Evolutionary conservation across 2,888 invertebrate species (phyloP).

Genomic region (Perdita meconis): DNA sequence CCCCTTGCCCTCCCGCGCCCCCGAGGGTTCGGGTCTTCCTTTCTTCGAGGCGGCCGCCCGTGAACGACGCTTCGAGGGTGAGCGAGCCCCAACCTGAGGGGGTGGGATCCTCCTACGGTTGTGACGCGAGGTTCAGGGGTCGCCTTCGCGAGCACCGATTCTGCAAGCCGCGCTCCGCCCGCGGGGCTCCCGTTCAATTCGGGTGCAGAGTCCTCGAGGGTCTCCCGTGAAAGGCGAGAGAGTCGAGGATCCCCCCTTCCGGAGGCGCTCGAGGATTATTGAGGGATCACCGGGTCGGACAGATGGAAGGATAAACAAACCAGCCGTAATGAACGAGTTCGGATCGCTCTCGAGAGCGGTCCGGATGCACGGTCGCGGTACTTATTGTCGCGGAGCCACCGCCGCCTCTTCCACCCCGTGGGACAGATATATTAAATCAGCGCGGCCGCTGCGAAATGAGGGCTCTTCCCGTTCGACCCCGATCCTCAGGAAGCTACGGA

Average conservation of each 20-base stretch:
- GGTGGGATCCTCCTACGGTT: constrained; percentile 15
- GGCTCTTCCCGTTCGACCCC: not conserved
- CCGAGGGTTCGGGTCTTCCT: constrained; percentile 35
- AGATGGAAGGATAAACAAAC: constrained; percentile 78
- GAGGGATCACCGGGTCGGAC: constrained; percentile 74
- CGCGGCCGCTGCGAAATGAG: constrained; percentile 8
- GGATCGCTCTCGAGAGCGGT: constrained; percentile 58
- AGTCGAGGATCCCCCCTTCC: constrained; percentile 6
- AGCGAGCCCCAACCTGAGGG: constrained; percentile 23
- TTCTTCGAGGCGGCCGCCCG: constrained; percentile 43
- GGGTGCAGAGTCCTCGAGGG: constrained; percentile 38
- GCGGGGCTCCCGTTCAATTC: constrained; percentile 55
- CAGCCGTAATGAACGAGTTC: constrained; percentile 73
- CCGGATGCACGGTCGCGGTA: constrained; percentile 53
- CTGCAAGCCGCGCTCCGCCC: constrained; percentile 49
- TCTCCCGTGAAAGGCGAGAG: constrained; percentile 29
- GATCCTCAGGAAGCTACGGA: not conserved
- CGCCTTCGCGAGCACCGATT: constrained; percentile 58
- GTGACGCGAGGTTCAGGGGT: constrained; percentile 23
- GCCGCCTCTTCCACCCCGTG: constrained; percentile 51
- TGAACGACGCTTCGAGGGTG: constrained; percentile 47
- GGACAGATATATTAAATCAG: constrained; percentile 66
- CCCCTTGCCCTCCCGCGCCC: not conserved
- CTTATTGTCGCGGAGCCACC: constrained; percentile 63
- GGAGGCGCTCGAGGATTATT: constrained; percentile 69